These are phyloP conservation scores for Papilio aristodemus DNA, from an alignment of 1,140 invertebrate species.

Conservation along the genomic window DNA sequence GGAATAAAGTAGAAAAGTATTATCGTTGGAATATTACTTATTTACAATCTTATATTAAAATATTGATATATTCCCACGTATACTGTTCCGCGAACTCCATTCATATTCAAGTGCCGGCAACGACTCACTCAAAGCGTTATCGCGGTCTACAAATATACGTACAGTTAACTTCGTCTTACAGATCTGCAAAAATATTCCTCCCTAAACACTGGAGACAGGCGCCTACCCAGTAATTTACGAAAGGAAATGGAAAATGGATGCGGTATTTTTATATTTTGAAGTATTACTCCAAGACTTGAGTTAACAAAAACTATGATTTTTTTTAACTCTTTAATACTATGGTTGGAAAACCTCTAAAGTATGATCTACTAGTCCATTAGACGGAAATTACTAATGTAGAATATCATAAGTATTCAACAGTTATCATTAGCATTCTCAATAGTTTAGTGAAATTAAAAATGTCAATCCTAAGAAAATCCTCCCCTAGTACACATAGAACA, in stretches of 20 bases:
- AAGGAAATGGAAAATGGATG: slow-evolving; percentile 35
- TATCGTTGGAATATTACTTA: background rate
- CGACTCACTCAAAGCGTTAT: slow-evolving; percentile 32
- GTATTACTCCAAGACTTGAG: background rate
- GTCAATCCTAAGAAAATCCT: background rate
- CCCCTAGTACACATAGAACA: background rate
- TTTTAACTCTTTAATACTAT: no score
- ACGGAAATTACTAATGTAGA: no score
- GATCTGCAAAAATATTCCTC: slow-evolving; percentile 58
- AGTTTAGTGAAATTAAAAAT: no score
- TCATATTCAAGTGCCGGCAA: slow-evolving; percentile 31
- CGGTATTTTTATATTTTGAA: slow-evolving; percentile 29
- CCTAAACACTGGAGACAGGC: slow-evolving; percentile 52
- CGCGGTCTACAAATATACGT: slow-evolving; percentile 28
- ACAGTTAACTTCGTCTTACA: slow-evolving; percentile 42
- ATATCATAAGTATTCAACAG: no score
- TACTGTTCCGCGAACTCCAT: slow-evolving; percentile 20
- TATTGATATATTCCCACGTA: slow-evolving; percentile 24
- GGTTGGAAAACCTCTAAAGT: no score
- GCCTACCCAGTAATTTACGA: slow-evolving; percentile 27
- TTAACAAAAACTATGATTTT: no score
- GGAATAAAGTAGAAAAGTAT: background rate
- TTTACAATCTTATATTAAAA: slow-evolving; percentile 22
- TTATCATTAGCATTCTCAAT: no score
- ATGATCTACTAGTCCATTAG: no score